These are phyloP conservation scores for Pocota personata DNA, from an alignment of 2,888 invertebrate species.

Conservation along the genomic window DNA sequence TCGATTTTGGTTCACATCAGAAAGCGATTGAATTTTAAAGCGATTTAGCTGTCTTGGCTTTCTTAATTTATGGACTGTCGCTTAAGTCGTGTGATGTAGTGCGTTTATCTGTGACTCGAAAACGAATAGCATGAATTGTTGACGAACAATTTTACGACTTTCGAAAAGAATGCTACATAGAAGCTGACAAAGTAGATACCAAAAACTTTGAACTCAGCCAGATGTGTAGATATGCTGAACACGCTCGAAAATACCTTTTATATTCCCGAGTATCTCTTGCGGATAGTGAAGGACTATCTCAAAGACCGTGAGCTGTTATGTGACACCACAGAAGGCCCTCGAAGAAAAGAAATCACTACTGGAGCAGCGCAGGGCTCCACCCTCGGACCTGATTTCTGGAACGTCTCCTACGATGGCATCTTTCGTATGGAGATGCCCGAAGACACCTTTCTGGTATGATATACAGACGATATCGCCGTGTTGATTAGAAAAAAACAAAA, in stretches of 20 bases:
- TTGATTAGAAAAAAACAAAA: too few species aligned
- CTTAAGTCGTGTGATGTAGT: slow-evolving; percentile 62
- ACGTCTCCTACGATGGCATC: too few species aligned
- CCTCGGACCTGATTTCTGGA: background rate
- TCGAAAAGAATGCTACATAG: background rate
- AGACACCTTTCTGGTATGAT: too few species aligned
- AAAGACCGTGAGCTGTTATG: background rate
- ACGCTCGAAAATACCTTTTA: background rate
- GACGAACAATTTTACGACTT: slow-evolving; percentile 15
- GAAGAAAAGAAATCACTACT: background rate
- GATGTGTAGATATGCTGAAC: background rate
- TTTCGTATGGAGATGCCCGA: too few species aligned
- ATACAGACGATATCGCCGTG: too few species aligned
- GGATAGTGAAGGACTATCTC: background rate
- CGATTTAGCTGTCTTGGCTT: slow-evolving; percentile 55
- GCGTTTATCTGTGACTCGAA: slow-evolving; percentile 63
- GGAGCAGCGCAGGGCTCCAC: background rate
- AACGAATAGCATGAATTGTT: slow-evolving; percentile 40
- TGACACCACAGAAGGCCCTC: background rate
- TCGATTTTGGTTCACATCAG: slow-evolving; percentile 71
- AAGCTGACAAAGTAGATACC: too few species aligned
- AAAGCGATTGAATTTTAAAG: slow-evolving; percentile 64
- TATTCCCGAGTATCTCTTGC: background rate
- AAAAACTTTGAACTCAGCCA: too few species aligned
- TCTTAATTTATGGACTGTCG: slow-evolving; percentile 62